Conservation (phyloP, 2,797 vertebrate species). For the Scolopax rusticola region DNA sequence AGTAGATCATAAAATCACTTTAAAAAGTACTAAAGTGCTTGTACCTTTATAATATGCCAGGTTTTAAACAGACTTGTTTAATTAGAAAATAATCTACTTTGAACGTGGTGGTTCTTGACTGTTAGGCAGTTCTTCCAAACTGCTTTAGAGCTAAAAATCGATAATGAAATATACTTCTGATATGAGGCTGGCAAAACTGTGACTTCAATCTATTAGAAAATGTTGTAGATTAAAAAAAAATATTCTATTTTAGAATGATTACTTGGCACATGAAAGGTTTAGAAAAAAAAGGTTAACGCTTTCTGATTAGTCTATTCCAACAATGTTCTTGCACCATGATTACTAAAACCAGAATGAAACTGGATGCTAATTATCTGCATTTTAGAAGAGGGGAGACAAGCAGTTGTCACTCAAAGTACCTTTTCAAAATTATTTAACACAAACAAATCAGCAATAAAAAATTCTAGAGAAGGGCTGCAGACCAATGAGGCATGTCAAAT, state of each 20-base stretch:
- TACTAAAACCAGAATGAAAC: slow-evolving; percentile 24
- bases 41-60: slow-evolving; percentile 21
- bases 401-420: slow-evolving; percentile 26
- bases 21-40: slow-evolving; percentile 47
- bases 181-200: slow-evolving; percentile 53
- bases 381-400: slow-evolving; percentile 36
- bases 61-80: slow-evolving; percentile 60
- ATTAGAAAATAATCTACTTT: slow-evolving; percentile 54
- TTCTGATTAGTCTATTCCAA: slow-evolving; percentile 25
- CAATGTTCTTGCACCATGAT: slow-evolving; percentile 10
- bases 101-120: slow-evolving; percentile 31
- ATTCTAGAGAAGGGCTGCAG: slow-evolving; percentile 5
- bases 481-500: slow-evolving; percentile 79
- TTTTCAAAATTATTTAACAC: not conserved
- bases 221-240: not conserved
- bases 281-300: not conserved
- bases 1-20: slow-evolving; percentile 1
- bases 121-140: slow-evolving; percentile 46
- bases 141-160: slow-evolving; percentile 26
- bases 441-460: slow-evolving; percentile 10
- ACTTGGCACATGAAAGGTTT: slow-evolving; percentile 47
- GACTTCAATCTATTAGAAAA: slow-evolving; percentile 43
- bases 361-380: not conserved
- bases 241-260: slow-evolving; percentile 48
- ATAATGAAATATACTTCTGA: slow-evolving; percentile 58